phyloP scores from a whole-genome alignment of 2,797 vertebrate genomes.

The Poeciliopsis gracilis region DNA sequence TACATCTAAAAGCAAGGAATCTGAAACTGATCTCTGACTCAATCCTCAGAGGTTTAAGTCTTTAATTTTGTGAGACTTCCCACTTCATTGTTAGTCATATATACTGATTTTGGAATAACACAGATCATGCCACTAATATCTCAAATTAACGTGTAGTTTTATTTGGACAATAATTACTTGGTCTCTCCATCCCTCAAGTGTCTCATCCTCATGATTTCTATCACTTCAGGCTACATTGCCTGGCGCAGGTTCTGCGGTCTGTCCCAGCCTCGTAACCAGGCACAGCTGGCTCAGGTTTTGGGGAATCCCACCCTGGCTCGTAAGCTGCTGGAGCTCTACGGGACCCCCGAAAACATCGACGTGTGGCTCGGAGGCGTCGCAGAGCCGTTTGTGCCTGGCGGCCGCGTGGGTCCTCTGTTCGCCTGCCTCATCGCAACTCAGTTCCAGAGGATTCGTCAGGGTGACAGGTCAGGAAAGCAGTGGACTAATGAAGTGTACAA shows the following conservation, averaged over 20 bases:
- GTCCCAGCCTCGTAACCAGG: slow-evolving; percentile 76
- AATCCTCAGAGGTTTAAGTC: background rate
- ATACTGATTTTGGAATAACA: background rate
- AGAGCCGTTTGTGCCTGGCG: slow-evolving; percentile 83
- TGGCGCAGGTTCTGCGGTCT: slow-evolving; percentile 88
- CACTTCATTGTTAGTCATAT: too few relatives aligned
- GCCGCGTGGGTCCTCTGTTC: slow-evolving; percentile 87
- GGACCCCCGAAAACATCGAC: slow-evolving; percentile 87
- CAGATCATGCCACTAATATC: background rate
- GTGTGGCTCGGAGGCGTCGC: slow-evolving; percentile 88
- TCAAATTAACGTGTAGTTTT: background rate
- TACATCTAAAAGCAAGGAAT: background rate
- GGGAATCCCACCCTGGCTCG: slow-evolving; percentile 74
- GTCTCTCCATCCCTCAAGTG: background rate
- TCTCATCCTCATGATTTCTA: background rate
- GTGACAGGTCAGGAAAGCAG: slow-evolving; percentile 83
- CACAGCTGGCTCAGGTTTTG: slow-evolving; percentile 80
- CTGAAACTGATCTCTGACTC: background rate
- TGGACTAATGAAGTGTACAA: background rate
- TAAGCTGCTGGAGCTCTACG: slow-evolving; percentile 82
- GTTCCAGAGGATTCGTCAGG: slow-evolving; percentile 85
- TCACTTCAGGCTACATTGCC: slow-evolving; percentile 85
- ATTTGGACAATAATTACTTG: background rate
- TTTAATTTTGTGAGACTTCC: too few relatives aligned
- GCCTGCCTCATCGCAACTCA: slow-evolving; percentile 88